Conservation (phyloP, 2,113 vertebrate species). For the Trinectes maculatus region DNA sequence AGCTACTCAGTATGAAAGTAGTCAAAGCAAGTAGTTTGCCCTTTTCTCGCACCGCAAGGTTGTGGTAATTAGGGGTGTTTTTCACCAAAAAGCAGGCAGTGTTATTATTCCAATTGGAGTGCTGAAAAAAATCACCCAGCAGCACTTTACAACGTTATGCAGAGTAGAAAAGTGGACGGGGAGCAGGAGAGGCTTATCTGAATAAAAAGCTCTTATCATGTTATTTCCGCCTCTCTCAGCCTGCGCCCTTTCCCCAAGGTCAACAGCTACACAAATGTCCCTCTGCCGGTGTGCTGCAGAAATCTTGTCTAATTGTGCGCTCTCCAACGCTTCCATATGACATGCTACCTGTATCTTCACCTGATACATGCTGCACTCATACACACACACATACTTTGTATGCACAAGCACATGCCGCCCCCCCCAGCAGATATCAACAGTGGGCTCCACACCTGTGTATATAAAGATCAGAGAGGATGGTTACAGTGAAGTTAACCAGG, state of each 20-base stretch:
- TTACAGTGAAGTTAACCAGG: too few species aligned
- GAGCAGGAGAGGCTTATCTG: constrained; percentile 55
- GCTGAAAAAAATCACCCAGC: constrained; percentile 59
- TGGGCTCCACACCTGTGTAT: too few species aligned
- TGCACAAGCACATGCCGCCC: neutral
- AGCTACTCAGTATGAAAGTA: constrained; percentile 29
- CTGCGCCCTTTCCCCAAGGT: constrained; percentile 53
- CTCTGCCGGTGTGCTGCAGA: constrained; percentile 36
- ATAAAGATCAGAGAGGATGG: too few species aligned
- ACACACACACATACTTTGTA: neutral
- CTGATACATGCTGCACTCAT: neutral
- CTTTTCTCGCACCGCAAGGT: constrained; percentile 63
- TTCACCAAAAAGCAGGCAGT: constrained; percentile 52
- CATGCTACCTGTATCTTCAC: constrained; percentile 1
- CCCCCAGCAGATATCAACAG: too few species aligned
- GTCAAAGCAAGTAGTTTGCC: constrained; percentile 61
- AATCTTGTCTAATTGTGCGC: constrained; percentile 39
- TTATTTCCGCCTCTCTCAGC: constrained; percentile 52
- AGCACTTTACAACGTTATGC: constrained; percentile 54
- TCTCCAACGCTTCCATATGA: constrained; percentile 23
- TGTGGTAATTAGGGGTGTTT: constrained; percentile 65
- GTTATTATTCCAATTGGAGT: constrained; percentile 67
- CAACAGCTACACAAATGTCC: constrained; percentile 69
- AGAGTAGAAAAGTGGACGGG: constrained; percentile 39
- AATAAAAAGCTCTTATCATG: constrained; percentile 67